phyloP scores from a whole-genome alignment of 2,797 vertebrate genomes.

The Nannoperca australis region DNA sequence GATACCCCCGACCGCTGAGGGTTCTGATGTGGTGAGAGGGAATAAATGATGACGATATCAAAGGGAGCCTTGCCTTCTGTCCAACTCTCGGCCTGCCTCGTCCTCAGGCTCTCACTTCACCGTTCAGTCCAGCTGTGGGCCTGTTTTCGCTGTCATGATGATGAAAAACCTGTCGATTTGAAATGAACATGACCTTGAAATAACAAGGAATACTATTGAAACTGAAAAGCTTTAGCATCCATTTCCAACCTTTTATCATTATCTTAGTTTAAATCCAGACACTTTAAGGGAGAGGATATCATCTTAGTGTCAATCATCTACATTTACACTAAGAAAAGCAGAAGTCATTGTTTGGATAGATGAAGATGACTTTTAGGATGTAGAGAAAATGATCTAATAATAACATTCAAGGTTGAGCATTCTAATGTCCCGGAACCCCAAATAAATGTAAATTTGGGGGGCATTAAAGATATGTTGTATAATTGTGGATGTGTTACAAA shows the following conservation, averaged over 20 bases:
- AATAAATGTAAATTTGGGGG: not conserved
- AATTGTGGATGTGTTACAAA: not conserved
- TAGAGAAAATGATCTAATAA: not conserved
- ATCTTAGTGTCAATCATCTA: no score
- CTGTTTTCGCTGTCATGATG: not conserved
- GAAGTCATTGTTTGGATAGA: not conserved
- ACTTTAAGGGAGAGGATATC: slow-evolving; percentile 3
- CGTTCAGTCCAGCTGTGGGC: slow-evolving; percentile 10
- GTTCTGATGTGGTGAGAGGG: slow-evolving; percentile 61
- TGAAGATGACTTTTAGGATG: not conserved
- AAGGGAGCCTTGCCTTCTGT: slow-evolving; percentile 53
- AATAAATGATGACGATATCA: slow-evolving; percentile 69
- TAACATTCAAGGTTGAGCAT: not conserved
- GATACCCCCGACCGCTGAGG: slow-evolving; percentile 54
- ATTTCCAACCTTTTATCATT: slow-evolving; percentile 9
- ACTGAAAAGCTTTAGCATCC: not conserved
- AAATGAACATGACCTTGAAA: slow-evolving; percentile 30
- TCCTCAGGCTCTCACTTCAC: slow-evolving; percentile 26
- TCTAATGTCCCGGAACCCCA: not conserved
- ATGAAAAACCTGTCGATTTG: slow-evolving; percentile 1
- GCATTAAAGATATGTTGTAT: not conserved
- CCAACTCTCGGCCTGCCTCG: slow-evolving; percentile 18
- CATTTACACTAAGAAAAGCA: not conserved
- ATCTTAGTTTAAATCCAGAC: slow-evolving; percentile 7
- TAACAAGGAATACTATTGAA: not conserved